Evolutionary conservation across 2,797 vertebrate genomes (phyloP), one percentile per base, ranked within the genome.

Genomic region (Typhlichthys eigenmanni): DNA sequence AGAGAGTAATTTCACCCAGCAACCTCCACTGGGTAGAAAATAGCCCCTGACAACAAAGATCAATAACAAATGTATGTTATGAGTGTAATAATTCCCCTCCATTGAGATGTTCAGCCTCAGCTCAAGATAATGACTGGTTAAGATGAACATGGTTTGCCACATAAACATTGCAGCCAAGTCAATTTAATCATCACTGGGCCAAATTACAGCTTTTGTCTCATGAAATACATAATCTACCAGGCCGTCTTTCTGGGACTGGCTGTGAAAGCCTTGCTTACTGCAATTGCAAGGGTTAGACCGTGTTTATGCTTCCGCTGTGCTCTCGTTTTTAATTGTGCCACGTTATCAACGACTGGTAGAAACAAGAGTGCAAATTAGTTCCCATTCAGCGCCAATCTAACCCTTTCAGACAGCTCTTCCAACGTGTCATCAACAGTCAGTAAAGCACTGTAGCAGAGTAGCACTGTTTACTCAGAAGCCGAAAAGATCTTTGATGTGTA

Each of bases 321-420:
- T 60, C 76, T 64, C 69, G 65, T 29, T 62, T 76, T 69, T 85
- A 88, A 83, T 85, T 85, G 79, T 83, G 62, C 71, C 80, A 80
- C 68, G 72, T 84, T 81, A 86, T 88, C 87, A 90, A 85, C 85
- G 73, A 57, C 81, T 64, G 67, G 9, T 53, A 82, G 75, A 86
- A 85, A 87, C 78, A 86, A 83, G 78, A 76, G 75, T 64, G 66
- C 64, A 85, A 85, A 90, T 89, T 86, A 88, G 74, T 85, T 84
- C 81, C 75, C 73, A 81, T 89, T 89, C 80, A 84, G 72, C 46
- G 64, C 72, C 78, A 81, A 81, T 87, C 73, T 83, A 83, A 85
- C 87, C 81, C 81, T 81, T 86, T 88, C 84, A 83, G 70, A 59
- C 78, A 58, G 3, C 69, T 65, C 76, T 78, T 76, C 68, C 67